Base-by-base conservation (phyloP, 2,888 invertebrate genomes). In the Xylota sylvarum region DNA sequence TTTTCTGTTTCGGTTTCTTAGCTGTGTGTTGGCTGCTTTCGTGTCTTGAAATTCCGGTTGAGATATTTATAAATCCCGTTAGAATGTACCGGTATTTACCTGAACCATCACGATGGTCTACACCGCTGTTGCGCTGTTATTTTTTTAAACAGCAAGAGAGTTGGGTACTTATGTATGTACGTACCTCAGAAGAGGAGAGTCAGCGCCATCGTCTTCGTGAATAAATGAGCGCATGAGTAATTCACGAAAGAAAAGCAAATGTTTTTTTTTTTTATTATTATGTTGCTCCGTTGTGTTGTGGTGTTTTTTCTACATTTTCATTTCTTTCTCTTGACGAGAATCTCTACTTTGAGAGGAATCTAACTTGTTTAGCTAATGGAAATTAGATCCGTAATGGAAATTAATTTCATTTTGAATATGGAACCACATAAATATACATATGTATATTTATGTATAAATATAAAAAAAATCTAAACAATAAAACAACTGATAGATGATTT, bases 31-130 rank as follows among this genome's bases (percentile, higher is more conserved):
- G 46, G 12, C n/a, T 62, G 67, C 43, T 80, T 79, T 82, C 70
- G 78, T 87, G 88, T 77, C 74, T 74, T 83, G 84, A 88, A 80
- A 89, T 89, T 89, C 89, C 89, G 88, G 88, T 89, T 88, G 88
- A 89, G 87, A 88, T 89, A 89, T 89, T 89, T 89, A 58, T 88
- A 84, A 87, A 81, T 89, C 89, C 89, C 89, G 89, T 89, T 89
- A 89, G 74, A 85, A 88, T 83, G 65, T 89, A 89, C 89, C 88
- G 89, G 88, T 89, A 89, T 88, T 50, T 55, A 83, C 79, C 77
- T 84, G 69, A 79, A 72, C 65, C 69, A 69, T 62, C 60, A 55
- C 58, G 62, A 77, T 65, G 60, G 70, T 81, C 64, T 76, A 65
- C 65, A 64, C 32, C 58, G 52, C 32, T 78, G 58, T 32, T 70